Conservation (phyloP, 2,797 vertebrate genomes). For the Cynopterus sphinx region DNA sequence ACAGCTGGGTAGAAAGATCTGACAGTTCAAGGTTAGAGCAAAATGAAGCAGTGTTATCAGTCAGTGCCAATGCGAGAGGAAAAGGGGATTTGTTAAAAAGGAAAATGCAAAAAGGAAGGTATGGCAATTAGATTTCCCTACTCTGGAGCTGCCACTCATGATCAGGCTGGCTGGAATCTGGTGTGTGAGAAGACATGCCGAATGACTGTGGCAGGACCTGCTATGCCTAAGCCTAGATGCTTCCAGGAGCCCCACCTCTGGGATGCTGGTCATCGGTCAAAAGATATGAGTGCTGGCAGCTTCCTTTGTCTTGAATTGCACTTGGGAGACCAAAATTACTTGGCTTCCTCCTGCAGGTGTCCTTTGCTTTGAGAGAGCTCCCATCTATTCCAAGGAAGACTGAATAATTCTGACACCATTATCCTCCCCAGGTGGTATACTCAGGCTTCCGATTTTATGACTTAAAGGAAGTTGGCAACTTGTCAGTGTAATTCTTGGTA, state of each 20-base stretch:
- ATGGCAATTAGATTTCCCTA: neutral
- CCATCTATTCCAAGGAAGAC: slow-evolving; percentile 46
- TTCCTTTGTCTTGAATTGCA: neutral
- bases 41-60: neutral
- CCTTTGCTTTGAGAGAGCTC: neutral
- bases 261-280: neutral
- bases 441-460: slow-evolving; percentile 73
- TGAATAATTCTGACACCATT: slow-evolving; percentile 62
- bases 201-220: too few relatives aligned
- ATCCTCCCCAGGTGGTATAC: slow-evolving; percentile 51
- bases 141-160: neutral
- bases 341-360: neutral
- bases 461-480: slow-evolving; percentile 68
- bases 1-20: slow-evolving; percentile 5
- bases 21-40: slow-evolving; percentile 51
- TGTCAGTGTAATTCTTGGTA: slow-evolving; percentile 67
- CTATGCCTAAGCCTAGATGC: neutral
- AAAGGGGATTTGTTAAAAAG: slow-evolving; percentile 34
- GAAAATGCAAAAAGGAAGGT: neutral
- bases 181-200: neutral
- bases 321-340: neutral
- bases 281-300: neutral
- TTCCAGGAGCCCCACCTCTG: neutral
- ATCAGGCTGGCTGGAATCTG: neutral
- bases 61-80: neutral